Evolutionary conservation across 2,888 invertebrate genomes (phyloP).

Genomic region (Alentia gelatinosa): DNA sequence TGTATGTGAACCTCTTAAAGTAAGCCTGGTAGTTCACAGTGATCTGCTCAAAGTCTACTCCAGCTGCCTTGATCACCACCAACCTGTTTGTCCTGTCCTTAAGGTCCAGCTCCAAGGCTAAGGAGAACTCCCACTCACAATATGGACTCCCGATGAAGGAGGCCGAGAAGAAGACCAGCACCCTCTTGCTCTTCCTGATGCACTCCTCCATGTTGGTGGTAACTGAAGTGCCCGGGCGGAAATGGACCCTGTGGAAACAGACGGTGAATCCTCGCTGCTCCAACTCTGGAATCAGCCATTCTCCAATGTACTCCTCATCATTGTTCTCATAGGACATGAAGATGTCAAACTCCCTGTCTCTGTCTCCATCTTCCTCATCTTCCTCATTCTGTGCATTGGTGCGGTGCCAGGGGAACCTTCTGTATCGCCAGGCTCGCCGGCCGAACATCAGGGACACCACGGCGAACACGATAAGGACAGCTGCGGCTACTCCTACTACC

Average conservation of each 20-base stretch:
- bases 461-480: not conserved
- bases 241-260: not conserved
- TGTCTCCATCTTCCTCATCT: not conserved
- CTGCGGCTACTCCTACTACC: not conserved
- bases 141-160: not conserved
- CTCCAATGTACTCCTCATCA: not conserved
- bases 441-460: not conserved
- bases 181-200: not conserved
- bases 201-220: not conserved
- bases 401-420: not conserved
- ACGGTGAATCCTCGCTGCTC: not conserved
- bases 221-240: not conserved
- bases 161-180: not conserved
- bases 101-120: not conserved
- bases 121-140: not conserved
- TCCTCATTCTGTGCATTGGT: too few relatives aligned
- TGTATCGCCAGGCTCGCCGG: not conserved
- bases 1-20: not conserved
- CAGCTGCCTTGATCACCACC: not conserved
- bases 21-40: not conserved
- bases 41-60: not conserved
- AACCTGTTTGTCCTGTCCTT: not conserved
- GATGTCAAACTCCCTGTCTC: not conserved
- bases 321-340: not conserved
- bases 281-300: not conserved